These are phyloP conservation scores for Drosophila lutescens DNA, from an alignment of 2,888 invertebrate species.

Conservation along the genomic window DNA sequence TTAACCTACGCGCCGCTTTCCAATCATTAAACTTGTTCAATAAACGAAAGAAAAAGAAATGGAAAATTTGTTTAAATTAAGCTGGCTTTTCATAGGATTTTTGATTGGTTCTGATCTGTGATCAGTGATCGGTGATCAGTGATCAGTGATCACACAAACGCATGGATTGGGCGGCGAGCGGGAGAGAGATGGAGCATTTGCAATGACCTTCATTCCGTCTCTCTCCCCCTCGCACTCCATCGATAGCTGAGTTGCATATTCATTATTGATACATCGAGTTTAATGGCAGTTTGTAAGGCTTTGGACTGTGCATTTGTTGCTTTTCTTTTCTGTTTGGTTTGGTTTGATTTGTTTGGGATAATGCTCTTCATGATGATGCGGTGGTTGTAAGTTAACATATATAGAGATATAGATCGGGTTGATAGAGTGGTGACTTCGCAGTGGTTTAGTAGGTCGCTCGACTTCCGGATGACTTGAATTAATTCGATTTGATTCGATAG, in stretches of 20 bases:
- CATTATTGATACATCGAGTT: conserved; percentile 25
- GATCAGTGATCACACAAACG: no score
- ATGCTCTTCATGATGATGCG: conserved; percentile 56
- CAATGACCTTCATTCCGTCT: conserved; percentile 6
- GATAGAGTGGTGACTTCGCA: conserved; percentile 57
- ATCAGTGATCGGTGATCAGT: conserved; percentile 9
- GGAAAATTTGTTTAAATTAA: conserved; percentile 74
- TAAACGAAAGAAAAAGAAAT: conserved; percentile 80
- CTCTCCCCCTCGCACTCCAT: conserved; percentile 17
- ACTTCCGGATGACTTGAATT: conserved; percentile 51
- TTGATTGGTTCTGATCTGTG: conserved; percentile 10
- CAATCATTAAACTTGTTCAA: conserved; percentile 69
- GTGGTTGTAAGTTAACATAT: conserved; percentile 48
- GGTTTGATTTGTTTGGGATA: conserved; percentile 15
- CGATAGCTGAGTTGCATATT: conserved; percentile 23
- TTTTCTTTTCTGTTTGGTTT: conserved; percentile 12
- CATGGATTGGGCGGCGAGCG: conserved; percentile 4
- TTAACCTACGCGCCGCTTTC: conserved; percentile 61
- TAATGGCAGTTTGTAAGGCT: conserved; percentile 27
- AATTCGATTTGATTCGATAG: conserved; percentile 33
- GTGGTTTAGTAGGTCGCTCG: conserved; percentile 58
- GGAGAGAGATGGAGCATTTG: conserved; percentile 7
- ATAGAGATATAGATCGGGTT: conserved; percentile 41
- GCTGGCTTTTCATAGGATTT: conserved; percentile 40
- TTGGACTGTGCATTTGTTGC: conserved; percentile 34